These are phyloP conservation scores for Ophiodon elongatus DNA, from an alignment of 2,113 vertebrate species.

Conservation along the genomic window DNA sequence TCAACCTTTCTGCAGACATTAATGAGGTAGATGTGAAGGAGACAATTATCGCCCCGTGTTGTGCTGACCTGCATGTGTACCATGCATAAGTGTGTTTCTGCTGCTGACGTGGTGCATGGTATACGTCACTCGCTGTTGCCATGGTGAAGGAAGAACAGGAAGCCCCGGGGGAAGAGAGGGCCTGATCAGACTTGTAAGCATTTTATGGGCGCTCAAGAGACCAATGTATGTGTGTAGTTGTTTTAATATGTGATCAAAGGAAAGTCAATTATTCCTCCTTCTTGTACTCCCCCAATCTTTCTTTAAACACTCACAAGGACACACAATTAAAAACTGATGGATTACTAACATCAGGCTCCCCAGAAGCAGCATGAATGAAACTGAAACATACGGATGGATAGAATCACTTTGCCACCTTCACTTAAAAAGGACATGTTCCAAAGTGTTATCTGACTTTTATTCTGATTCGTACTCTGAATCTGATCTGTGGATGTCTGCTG, in stretches of 20 bases:
- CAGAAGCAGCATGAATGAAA: not conserved
- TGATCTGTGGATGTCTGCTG: not conserved
- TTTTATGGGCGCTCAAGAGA: constrained; percentile 13
- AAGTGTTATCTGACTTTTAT: not conserved
- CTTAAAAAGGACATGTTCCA: not conserved
- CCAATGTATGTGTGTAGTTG: not conserved
- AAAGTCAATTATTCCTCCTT: constrained; percentile 8
- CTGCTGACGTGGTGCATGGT: not conserved
- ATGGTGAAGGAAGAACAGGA: constrained; percentile 57
- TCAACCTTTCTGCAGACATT: constrained; percentile 1
- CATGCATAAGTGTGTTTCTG: not conserved
- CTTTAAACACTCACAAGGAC: not conserved
- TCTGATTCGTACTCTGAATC: not conserved
- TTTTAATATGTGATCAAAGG: constrained; percentile 3
- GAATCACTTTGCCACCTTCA: not conserved
- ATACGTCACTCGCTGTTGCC: constrained; percentile 45
- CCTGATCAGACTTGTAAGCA: constrained; percentile 57
- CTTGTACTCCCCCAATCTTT: not conserved
- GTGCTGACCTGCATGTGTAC: not conserved
- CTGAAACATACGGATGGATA: constrained; percentile 1
- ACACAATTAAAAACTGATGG: not conserved
- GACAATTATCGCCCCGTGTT: not conserved
- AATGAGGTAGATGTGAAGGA: constrained; percentile 23
- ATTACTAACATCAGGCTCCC: not conserved
- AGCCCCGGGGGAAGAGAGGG: constrained; percentile 19